Base-by-base conservation (phyloP, 2,113 vertebrate genomes). In the Mastomys coucha region DNA sequence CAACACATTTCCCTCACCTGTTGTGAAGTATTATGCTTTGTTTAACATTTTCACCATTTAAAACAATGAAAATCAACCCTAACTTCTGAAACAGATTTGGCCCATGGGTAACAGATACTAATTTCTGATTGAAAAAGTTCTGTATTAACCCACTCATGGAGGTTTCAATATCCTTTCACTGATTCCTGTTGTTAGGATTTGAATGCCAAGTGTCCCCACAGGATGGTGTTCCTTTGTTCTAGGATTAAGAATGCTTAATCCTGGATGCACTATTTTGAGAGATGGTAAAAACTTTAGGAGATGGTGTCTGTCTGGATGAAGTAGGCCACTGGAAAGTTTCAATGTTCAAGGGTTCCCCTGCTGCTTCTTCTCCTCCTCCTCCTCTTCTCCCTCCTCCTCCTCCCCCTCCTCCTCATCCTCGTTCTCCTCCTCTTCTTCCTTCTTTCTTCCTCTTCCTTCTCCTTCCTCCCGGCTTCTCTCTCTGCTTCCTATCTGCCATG, bases 11-110 rank as follows among this genome's bases (percentile, higher is more conserved):
- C n/a, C n/a, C 26, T 93, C 51, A 78, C 4, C 0, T 77, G 24
- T 76, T 12, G 0, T 80, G 51, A 94, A 89, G 85, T 58, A 77
- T 12, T 73, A 45, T 63, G 76, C 58, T 85, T 80, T 33, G 33
- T 72, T 91, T 49, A 70, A 51, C 49, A n/a, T 91, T 78, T 96
- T 33, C 81, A 82, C 20, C 53, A 82, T 67, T 95, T 89, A 82
- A 91, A 91, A 70, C 60, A 53, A 63, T 73, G 87, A 95, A 91
- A 97, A 72, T 85, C 1, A 73, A 70, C 77, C 91, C 88, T 76
- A 80, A 96, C 20, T 92, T 33, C 65, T 53, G 20, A 2, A 36
- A 19, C 14, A 42, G 10, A 75, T 91, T 96, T 85, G 58, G 22
- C 22, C 72, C 28, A 6, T 22, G 17, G 22, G 4, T 76, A 16